Percentiles rank a stretch among this genome's conserved stretches.
phyloP scores from a whole-genome alignment of 2,888 invertebrate genomes.

The Polydrusus tereticollis region DNA sequence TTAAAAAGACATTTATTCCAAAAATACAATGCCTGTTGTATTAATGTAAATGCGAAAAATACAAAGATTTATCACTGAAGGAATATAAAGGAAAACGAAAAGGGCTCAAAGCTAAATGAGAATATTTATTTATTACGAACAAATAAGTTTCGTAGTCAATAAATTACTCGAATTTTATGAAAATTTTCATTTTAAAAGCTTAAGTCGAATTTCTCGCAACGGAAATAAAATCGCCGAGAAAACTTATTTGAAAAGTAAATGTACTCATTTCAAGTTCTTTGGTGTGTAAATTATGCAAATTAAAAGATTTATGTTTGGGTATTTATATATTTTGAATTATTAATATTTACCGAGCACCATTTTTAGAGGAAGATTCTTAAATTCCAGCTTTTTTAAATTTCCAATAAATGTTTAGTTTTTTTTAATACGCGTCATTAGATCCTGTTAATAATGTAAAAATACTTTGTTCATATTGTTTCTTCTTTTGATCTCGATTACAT shows the following conservation, averaged over 20 bases:
- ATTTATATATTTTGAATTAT: neutral
- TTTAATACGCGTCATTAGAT: too few species aligned
- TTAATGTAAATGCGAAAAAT: neutral
- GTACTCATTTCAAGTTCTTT: neutral
- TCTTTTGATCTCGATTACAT: too few species aligned
- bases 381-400: too few species aligned
- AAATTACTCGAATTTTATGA: neutral
- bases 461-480: too few species aligned
- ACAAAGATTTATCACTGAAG: neutral
- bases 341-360: too few species aligned
- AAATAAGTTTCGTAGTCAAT: slow-evolving; percentile 8
- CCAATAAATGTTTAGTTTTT: too few species aligned
- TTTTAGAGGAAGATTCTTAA: too few species aligned
- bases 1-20: neutral
- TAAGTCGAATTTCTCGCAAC: neutral
- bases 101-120: neutral
- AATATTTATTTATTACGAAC: slow-evolving; percentile 14
- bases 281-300: neutral
- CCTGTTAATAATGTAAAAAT: too few species aligned
- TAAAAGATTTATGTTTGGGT: neutral
- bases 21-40: neutral
- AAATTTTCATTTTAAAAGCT: slow-evolving; percentile 15
- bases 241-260: slow-evolving; percentile 10
- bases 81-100: neutral
- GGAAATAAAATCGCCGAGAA: neutral